Evolutionary conservation across 2,113 vertebrate species (phyloP).

Genomic region (Xenopus laevis): DNA sequence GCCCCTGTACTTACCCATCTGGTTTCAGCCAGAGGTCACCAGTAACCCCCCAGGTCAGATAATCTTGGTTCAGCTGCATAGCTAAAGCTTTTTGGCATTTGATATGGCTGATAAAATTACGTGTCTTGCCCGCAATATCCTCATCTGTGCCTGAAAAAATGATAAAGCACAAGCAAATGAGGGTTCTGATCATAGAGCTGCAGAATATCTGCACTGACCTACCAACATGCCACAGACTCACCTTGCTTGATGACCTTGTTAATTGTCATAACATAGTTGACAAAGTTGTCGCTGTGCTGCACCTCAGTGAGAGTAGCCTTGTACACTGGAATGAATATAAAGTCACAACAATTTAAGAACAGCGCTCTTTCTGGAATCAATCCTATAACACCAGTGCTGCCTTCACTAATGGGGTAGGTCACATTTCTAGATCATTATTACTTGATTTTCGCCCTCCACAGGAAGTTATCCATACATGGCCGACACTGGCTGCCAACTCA

Average conservation of each 20-base stretch:
- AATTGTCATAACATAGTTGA: constrained; percentile 22
- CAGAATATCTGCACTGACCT: too few relatives aligned
- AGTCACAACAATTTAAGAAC: too few relatives aligned
- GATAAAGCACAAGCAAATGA: background rate
- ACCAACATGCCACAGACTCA: background rate
- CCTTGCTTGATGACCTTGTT: constrained; percentile 29
- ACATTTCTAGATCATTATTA: too few relatives aligned
- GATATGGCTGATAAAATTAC: too few relatives aligned
- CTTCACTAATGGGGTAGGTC: too few relatives aligned
- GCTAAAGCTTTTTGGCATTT: constrained; percentile 22
- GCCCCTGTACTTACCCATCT: constrained; percentile 19
- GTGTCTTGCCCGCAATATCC: background rate
- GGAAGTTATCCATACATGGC: too few relatives aligned
- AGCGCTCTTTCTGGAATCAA: too few relatives aligned
- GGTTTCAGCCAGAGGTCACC: constrained; percentile 33
- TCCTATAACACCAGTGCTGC: too few relatives aligned
- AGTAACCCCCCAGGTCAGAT: constrained; percentile 27
- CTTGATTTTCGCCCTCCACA: too few relatives aligned
- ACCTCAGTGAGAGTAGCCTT: background rate
- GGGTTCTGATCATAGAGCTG: too few relatives aligned
- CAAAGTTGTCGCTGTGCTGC: background rate
- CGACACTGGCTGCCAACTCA: too few relatives aligned
- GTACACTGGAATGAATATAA: constrained; percentile 5
- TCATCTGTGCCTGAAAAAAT: constrained; percentile 24
- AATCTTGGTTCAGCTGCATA: background rate